Base-by-base conservation (phyloP, 2,797 vertebrate genomes). In the Taenioides sp. region DNA sequence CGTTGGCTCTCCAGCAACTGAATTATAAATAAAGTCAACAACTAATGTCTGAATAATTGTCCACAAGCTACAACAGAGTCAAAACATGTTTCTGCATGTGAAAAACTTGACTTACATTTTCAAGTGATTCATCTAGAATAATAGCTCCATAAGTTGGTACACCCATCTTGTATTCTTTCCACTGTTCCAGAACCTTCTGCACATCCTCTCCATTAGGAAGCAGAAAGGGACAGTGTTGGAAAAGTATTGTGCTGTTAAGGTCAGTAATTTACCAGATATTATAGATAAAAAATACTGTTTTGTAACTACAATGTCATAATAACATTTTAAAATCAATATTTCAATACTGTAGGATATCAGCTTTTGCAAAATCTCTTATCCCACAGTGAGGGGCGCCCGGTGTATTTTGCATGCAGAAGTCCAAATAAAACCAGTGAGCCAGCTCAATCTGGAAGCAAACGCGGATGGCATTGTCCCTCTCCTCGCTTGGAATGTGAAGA, bases 81-180 rank as follows among this genome's bases (percentile, higher is more conserved):
- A 10, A 57, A 25, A 58, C 23, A 23, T 58, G 27, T 34, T 31
- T 28, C 2, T 61, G 16, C 16, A 60, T 34, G 59, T 34, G 6
- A 62, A 40, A 22, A 63, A 63, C n/a, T 10, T 4, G 3, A 94
- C 97, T 95, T 87, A 97, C 97, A 82, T 96, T 95, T 92, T 98
- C 97, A 80, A 97, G 93, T 2, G 95, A 93, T 87, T 98, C 97
- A 88, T 99, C 97, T 0, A 99, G 93, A 89, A 99, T 99, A 91
- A 99, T 99, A 40, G 98, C 98, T 86, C 98, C 98, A 73, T 97
- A 99, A 0, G 98, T 99, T n/a, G 98, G 98, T 18, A 99, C 98
- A 70, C 98, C 98, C 97, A 99, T 98, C 93, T 99, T 99, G 81
- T 99, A 99, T 83, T 99, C 97, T 89, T 99, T 99, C 98, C 98